phyloP scores from a whole-genome alignment of 1,140 invertebrate genomes.

The Luehdorfia chinensis region DNA sequence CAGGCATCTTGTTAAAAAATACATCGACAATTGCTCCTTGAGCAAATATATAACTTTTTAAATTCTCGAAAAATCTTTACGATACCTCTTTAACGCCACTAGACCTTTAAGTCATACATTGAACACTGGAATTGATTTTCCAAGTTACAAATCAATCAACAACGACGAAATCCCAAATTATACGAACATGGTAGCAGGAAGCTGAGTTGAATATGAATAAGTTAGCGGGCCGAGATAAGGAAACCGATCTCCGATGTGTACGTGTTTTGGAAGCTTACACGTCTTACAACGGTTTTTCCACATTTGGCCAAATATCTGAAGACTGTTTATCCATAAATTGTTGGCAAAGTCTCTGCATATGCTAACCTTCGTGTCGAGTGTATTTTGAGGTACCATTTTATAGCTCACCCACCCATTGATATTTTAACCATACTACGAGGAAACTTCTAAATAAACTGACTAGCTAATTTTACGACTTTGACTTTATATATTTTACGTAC shows the following conservation, averaged over 20 bases:
- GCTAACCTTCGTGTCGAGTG: not conserved
- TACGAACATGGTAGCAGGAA: slow-evolving; percentile 32
- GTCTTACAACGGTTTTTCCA: slow-evolving; percentile 22
- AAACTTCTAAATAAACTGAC: too few relatives aligned
- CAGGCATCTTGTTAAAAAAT: too few relatives aligned
- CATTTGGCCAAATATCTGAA: slow-evolving; percentile 14
- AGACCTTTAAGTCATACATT: too few relatives aligned
- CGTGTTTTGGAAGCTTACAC: slow-evolving; percentile 22
- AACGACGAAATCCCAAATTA: slow-evolving; percentile 40
- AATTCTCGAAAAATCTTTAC: too few relatives aligned
- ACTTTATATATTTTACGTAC: too few relatives aligned
- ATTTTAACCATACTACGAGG: too few relatives aligned
- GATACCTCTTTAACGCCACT: too few relatives aligned
- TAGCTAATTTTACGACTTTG: too few relatives aligned
- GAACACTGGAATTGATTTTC: too few relatives aligned
- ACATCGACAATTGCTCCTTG: too few relatives aligned
- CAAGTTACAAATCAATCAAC: slow-evolving; percentile 22
- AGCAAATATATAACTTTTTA: too few relatives aligned
- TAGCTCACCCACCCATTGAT: too few relatives aligned
- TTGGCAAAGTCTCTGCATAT: not conserved
- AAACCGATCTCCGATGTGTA: slow-evolving; percentile 43
- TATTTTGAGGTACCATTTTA: not conserved
- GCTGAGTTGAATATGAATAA: slow-evolving; percentile 39
- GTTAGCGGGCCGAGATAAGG: slow-evolving; percentile 41
- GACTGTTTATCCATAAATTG: slow-evolving; percentile 6